Percentiles rank a stretch among this genome's conserved stretches.
Conservation (phyloP, 2,797 vertebrate species). For the Phoeniculus purpureus region DNA sequence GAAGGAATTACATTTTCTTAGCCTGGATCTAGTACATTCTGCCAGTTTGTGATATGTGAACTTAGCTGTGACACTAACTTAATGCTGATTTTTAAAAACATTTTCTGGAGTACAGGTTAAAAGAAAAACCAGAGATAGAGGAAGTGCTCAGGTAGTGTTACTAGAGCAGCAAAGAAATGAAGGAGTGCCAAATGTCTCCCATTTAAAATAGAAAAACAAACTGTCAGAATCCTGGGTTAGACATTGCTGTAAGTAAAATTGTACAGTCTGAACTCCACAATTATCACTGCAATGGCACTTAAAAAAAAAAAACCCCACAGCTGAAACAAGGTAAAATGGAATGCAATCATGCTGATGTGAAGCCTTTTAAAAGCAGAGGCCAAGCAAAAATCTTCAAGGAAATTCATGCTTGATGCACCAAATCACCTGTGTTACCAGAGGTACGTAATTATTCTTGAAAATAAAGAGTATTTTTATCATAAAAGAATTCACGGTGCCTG, state of each 20-base stretch:
- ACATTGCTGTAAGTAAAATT: neutral
- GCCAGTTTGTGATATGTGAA: neutral
- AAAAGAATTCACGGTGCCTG: neutral
- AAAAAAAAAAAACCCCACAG: neutral
- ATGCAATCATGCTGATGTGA: neutral
- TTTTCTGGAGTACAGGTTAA: neutral
- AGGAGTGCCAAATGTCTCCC: neutral
- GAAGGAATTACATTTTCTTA: neutral
- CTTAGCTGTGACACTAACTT: neutral
- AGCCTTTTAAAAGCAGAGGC: neutral
- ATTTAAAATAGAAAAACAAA: conserved; percentile 10
- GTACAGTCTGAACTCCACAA: neutral
- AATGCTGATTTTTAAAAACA: neutral
- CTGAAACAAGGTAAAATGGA: neutral
- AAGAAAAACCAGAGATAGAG: neutral
- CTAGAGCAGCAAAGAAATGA: conserved; percentile 2
- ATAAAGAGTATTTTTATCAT: neutral
- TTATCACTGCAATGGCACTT: neutral
- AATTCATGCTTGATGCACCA: neutral
- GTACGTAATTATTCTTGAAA: neutral
- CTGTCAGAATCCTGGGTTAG: neutral
- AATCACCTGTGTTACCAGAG: neutral
- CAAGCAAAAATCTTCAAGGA: neutral
- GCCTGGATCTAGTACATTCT: neutral
- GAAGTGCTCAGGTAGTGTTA: neutral